Base-by-base conservation (phyloP, 2,113 vertebrate species). In the Gracilinanus agilis region DNA sequence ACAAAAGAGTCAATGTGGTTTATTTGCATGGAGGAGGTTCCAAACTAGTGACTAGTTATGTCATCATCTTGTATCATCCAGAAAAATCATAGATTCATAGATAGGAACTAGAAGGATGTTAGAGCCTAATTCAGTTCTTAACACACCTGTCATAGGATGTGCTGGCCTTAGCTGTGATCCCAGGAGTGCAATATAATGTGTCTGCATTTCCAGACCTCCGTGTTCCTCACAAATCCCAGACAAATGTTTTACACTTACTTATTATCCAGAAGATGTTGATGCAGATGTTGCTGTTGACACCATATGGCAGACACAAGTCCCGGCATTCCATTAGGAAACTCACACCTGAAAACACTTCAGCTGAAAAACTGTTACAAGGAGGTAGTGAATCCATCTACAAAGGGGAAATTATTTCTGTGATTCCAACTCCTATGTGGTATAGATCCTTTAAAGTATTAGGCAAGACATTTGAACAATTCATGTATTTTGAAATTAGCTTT, bases 401-500 rank as follows among this genome's bases (percentile, higher is more conserved):
- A n/a, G 27, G 54, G 91, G 7, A 9, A 55, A 8, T 0, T 4
- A 83, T 24, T 55, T 93, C 58, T 13, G 0, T 3, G 89, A 83
- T 56, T 49, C 44, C 9, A 44, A 24, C 40, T 88, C 44, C 21
- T 83, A 29, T 3, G 44, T 11, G 34, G 0, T 27, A 54, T 67
- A 75, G 27, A 61, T 83, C 6, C 40, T 44, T 0, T 0, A 56
- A 83, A 49, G 56, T 49, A 54, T 44, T 25, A 94, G 56, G 24
- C 25, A 56, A 93, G 55, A 44, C n/a, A 25, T 27, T 54, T 56
- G 55, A 56, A 83, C 11, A 27, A 58, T 40, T n/a, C 67, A 55
- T 90, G 9, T 7, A 55, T 93, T 49, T 96, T 34, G 61, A 88
- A 53, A 91, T 89, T 54, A 93, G 90, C 53, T 88, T 53, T 21